These are phyloP conservation scores for Popillia japonica DNA, from an alignment of 1,140 invertebrate species.

Conservation along the genomic window DNA sequence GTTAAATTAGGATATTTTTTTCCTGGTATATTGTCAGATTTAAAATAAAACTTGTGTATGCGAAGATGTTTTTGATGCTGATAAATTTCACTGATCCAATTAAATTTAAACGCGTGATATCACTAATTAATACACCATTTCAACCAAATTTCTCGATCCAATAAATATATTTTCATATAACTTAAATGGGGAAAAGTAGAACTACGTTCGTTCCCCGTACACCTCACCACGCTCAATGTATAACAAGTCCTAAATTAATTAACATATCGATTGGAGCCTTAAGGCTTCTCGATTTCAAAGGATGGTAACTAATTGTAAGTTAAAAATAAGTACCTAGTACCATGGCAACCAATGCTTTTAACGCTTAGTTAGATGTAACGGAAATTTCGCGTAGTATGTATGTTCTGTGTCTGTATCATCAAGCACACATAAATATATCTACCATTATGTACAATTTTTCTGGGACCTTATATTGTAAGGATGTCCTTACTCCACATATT, in stretches of 20 bases:
- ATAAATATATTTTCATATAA: constrained; percentile 21
- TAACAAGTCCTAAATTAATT: constrained; percentile 26
- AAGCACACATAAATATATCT: too few species aligned
- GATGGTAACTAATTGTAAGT: constrained; percentile 3
- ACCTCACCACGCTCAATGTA: background rate
- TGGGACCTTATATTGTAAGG: too few species aligned
- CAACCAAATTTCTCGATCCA: background rate
- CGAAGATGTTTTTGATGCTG: background rate
- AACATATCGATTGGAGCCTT: constrained; percentile 18
- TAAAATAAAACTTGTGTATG: too few species aligned
- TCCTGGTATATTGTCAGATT: too few species aligned
- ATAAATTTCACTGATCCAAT: background rate
- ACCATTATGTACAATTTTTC: too few species aligned
- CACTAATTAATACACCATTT: constrained; percentile 12
- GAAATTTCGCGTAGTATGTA: too few species aligned
- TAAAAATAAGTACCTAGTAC: background rate
- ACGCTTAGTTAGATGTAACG: background rate
- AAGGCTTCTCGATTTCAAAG: background rate
- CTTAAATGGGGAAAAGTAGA: constrained; percentile 11
- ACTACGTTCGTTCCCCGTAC: background rate
- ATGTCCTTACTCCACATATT: too few species aligned
- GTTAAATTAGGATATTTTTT: too few species aligned
- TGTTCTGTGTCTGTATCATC: too few species aligned
- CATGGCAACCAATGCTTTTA: background rate
- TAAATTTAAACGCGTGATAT: constrained; percentile 4